phyloP scores from a whole-genome alignment of 2,888 invertebrate species.

The Neoitamus cyanurus region DNA sequence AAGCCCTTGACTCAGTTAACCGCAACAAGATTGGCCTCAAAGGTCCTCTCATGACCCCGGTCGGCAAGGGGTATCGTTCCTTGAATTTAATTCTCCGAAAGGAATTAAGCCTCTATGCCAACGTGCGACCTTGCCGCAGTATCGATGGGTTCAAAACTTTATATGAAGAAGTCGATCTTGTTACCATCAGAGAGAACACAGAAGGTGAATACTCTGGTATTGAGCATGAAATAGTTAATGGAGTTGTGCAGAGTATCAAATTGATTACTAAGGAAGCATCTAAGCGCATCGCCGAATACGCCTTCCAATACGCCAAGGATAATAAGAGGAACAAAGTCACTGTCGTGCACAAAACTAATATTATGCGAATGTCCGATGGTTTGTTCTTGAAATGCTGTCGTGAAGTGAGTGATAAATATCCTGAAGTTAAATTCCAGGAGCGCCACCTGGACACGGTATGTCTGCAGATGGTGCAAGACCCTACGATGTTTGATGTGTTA shows the following conservation, averaged over 20 bases:
- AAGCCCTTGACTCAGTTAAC: conserved; percentile 97
- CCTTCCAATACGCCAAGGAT: conserved; percentile 94
- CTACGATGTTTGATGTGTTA: conserved; percentile 94
- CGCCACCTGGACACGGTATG: conserved; percentile 99
- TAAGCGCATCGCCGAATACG: conserved; percentile 95
- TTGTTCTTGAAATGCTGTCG: conserved; percentile 96
- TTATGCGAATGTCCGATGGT: conserved; percentile 99
- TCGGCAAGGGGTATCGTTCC: conserved; percentile 98
- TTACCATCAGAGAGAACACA: conserved; percentile 99
- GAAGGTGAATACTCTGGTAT: conserved; percentile 99
- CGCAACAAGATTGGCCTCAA: conserved; percentile 96
- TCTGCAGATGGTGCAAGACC: conserved; percentile 98
- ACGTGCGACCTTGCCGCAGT: conserved; percentile 96
- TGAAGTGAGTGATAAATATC: conserved; percentile 90
- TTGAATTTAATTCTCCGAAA: conserved; percentile 97
- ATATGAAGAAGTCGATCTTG: conserved; percentile 98
- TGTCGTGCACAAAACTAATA: conserved; percentile 99
- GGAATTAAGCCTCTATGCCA: conserved; percentile 96
- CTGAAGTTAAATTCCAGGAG: conserved; percentile 95
- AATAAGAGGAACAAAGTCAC: conserved; percentile 94
- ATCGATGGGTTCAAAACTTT: conserved; percentile 95
- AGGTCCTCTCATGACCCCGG: conserved; percentile 98
- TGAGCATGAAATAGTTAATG: conserved; percentile 98
- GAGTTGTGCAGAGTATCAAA: conserved; percentile 99
- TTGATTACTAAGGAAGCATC: conserved; percentile 98